Evolutionary conservation across 2,113 vertebrate genomes (phyloP).

Genomic region (Colius striatus): DNA sequence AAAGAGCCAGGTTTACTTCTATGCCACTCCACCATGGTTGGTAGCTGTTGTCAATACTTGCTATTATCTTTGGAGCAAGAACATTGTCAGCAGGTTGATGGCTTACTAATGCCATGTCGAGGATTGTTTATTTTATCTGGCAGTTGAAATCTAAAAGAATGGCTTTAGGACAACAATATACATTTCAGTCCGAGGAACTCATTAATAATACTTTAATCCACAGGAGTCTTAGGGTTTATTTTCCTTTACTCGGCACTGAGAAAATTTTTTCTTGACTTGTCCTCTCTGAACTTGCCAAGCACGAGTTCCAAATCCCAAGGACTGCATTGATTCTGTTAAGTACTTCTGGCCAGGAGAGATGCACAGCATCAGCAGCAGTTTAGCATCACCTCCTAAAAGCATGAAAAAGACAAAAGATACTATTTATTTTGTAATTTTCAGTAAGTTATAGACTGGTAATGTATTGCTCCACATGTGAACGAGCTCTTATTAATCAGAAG

Average conservation of each 20-base stretch:
- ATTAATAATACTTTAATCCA: slow-evolving; percentile 9
- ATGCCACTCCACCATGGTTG: background rate
- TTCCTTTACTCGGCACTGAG: background rate
- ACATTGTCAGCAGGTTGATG: background rate
- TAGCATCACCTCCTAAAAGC: slow-evolving; percentile 84
- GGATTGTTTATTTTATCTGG: slow-evolving; percentile 49
- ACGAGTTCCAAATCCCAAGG: slow-evolving; percentile 80
- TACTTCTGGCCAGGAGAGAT: slow-evolving; percentile 83
- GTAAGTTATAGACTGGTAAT: background rate
- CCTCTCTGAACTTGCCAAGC: slow-evolving; percentile 81
- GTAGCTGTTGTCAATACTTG: background rate
- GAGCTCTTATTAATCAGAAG: background rate
- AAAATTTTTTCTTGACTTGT: slow-evolving; percentile 65
- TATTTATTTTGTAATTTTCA: background rate
- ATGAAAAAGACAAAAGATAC: background rate
- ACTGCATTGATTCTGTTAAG: slow-evolving; percentile 82
- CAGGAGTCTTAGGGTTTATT: slow-evolving; percentile 44
- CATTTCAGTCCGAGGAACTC: slow-evolving; percentile 9
- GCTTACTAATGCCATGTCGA: background rate
- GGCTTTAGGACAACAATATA: slow-evolving; percentile 24
- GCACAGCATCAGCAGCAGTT: slow-evolving; percentile 85
- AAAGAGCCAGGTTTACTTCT: background rate
- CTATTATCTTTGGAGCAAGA: background rate
- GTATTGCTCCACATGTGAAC: background rate
- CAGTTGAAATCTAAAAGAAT: background rate